These are phyloP conservation scores for Eutolmus rufibarbis DNA, from an alignment of 2,888 invertebrate species.

Conservation along the genomic window DNA sequence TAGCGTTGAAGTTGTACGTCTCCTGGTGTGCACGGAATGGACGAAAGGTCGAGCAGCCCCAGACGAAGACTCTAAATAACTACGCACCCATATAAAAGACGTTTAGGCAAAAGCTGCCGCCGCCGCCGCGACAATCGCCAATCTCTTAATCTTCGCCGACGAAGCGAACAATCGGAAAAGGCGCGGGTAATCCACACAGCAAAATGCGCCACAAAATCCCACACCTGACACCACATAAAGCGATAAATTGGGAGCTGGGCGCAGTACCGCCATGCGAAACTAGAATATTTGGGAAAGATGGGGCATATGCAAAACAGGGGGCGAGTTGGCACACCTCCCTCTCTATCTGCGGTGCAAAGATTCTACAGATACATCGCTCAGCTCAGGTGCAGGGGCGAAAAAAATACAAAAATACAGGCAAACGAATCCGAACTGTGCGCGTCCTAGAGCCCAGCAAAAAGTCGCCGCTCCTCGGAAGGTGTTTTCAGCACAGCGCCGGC, in stretches of 20 bases:
- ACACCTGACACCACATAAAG: neutral
- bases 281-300: neutral
- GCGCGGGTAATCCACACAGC: neutral
- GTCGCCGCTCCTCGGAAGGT: neutral
- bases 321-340: neutral
- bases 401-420: neutral
- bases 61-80: neutral
- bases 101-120: neutral
- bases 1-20: neutral
- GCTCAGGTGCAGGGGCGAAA: neutral
- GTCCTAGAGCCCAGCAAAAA: conserved; percentile 22
- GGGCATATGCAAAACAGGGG: neutral
- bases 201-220: neutral
- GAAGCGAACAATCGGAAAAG: neutral
- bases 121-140: neutral
- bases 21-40: neutral
- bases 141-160: neutral
- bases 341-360: neutral
- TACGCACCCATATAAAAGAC: conserved; percentile 4
- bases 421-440: conserved; percentile 15
- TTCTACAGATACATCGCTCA: neutral
- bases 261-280: neutral
- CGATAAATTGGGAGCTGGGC: neutral
- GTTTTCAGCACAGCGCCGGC: conserved; percentile 1
- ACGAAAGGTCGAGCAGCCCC: neutral